Evolutionary conservation across 2,113 vertebrate species (phyloP).

Genomic region (Syngnathus typhle): DNA sequence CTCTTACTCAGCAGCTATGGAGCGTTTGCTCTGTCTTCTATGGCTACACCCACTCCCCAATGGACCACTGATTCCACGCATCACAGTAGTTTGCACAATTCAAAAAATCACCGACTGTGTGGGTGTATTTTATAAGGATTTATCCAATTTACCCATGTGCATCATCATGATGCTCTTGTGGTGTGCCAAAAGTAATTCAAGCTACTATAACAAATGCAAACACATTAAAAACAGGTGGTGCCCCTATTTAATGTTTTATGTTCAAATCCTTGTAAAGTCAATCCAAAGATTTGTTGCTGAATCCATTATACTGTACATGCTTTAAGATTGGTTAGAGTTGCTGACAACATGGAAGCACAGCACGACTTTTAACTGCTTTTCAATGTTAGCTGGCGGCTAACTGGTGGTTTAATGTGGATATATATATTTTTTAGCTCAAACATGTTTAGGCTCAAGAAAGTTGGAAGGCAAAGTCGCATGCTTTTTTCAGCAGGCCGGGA

Average conservation of each 20-base stretch:
- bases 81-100: constrained; percentile 14
- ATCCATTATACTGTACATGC: neutral
- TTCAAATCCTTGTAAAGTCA: too few relatives aligned
- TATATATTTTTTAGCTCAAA: too few relatives aligned
- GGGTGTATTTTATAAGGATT: constrained; percentile 2
- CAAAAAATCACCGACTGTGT: neutral
- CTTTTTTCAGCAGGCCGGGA: too few relatives aligned
- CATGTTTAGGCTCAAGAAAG: too few relatives aligned
- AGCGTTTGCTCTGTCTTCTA: constrained; percentile 24
- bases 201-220: neutral
- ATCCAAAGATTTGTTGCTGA: neutral
- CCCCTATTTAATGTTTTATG: too few relatives aligned
- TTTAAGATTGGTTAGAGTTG: neutral
- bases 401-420: too few relatives aligned
- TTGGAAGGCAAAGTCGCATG: too few relatives aligned
- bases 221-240: neutral
- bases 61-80: neutral
- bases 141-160: neutral
- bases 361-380: neutral
- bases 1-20: constrained; percentile 68
- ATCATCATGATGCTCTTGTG: neutral
- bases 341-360: neutral
- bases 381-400: too few relatives aligned
- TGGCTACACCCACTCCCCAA: constrained; percentile 11
- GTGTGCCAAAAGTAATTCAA: neutral